phyloP scores from a whole-genome alignment of 2,888 invertebrate genomes.

The Notodonta dromedarius region DNA sequence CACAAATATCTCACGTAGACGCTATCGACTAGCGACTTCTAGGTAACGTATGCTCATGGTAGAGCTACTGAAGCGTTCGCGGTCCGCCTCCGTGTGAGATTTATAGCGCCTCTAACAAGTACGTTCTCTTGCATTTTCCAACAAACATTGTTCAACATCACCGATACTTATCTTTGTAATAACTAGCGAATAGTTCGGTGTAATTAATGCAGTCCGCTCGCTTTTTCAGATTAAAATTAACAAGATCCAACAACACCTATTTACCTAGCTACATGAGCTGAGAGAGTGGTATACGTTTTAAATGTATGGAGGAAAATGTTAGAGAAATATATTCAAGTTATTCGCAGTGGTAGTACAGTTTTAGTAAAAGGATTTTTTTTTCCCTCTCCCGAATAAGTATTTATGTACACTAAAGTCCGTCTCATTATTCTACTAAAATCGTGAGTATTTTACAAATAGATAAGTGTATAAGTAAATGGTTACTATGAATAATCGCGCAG shows the following conservation, averaged over 20 bases:
- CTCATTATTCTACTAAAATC: too few relatives aligned
- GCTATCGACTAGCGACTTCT: too few relatives aligned
- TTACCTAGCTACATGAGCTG: not conserved
- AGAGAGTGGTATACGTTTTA: not conserved
- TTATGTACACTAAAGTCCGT: too few relatives aligned
- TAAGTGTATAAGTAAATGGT: too few relatives aligned
- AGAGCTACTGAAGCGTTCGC: constrained; percentile 22
- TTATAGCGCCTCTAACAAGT: constrained; percentile 32
- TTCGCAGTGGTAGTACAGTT: too few relatives aligned
- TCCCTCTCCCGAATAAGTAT: too few relatives aligned
- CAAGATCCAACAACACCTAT: not conserved
- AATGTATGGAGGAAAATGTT: not conserved
- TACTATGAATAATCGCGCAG: too few relatives aligned
- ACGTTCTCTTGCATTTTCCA: constrained; percentile 21
- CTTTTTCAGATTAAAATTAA: constrained; percentile 5
- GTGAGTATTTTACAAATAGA: too few relatives aligned
- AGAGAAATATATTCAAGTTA: too few relatives aligned
- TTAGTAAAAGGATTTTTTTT: too few relatives aligned
- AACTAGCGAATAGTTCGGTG: constrained; percentile 28
- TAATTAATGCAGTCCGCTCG: constrained; percentile 24
- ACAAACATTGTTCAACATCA: constrained; percentile 32
- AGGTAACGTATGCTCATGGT: too few relatives aligned
- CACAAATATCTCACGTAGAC: too few relatives aligned
- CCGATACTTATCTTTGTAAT: constrained; percentile 40
- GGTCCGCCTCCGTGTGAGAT: constrained; percentile 21